Percentiles rank a stretch among this genome's conserved stretches.
Evolutionary conservation across 2,113 vertebrate genomes (phyloP).

Genomic region (Saccopteryx leptura): DNA sequence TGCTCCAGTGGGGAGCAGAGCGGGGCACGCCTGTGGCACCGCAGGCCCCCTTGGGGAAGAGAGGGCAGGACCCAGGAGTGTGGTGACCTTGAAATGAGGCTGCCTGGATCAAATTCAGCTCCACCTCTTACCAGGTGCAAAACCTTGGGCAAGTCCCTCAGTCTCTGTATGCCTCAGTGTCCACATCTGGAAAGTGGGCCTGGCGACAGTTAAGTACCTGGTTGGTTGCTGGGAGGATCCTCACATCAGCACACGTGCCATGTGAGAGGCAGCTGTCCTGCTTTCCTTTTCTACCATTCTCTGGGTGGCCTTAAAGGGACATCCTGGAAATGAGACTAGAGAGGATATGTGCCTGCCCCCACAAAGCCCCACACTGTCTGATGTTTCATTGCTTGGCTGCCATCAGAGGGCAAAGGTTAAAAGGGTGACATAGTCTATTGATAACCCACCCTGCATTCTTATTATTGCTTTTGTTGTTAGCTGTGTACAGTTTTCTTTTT

Average conservation of each 20-base stretch:
- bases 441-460: not conserved
- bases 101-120: not conserved
- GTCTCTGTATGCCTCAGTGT: not conserved
- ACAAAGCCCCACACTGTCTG: accelerated
- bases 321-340: not conserved
- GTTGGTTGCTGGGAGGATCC: not conserved
- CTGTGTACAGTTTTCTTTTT: not conserved
- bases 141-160: not conserved
- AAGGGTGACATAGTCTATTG: not conserved
- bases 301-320: not conserved
- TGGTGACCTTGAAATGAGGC: not conserved
- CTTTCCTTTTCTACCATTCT: not conserved
- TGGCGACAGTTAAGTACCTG: not conserved
- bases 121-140: not conserved
- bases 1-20: not conserved
- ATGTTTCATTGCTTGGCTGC: not conserved
- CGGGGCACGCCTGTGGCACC: not conserved
- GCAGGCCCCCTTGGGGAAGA: not conserved
- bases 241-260: not conserved
- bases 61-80: not conserved
- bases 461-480: not conserved
- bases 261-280: not conserved
- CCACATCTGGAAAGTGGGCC: not conserved
- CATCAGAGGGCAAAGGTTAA: not conserved
- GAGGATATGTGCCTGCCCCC: not conserved